Percentiles rank a stretch among this genome's conserved stretches.
These are phyloP conservation scores for Apostichopus parvimensis DNA, from an alignment of 35 echinoderm and acorn worm genomes.

Conservation along the genomic window DNA sequence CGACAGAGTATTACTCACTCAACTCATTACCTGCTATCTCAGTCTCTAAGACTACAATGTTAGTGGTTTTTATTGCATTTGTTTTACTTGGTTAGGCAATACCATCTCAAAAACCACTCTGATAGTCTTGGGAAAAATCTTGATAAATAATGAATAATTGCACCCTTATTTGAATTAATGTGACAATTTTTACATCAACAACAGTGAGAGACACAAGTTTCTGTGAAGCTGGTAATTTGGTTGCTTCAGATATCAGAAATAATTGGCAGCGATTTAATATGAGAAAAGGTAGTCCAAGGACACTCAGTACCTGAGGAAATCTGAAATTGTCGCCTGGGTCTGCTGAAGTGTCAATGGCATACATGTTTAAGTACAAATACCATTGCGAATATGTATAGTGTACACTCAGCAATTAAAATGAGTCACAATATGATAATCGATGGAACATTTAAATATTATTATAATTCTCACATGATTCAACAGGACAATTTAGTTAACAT, in stretches of 20 bases:
- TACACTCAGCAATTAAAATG: no score
- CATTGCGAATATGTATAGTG: no score
- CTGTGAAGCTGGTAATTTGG: background rate
- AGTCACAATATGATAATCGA: no score
- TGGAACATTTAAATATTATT: no score
- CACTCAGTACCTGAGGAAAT: background rate
- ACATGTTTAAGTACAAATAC: no score
- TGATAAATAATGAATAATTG: background rate
- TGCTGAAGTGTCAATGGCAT: background rate
- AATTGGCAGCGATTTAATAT: background rate
- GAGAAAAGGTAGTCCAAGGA: background rate
- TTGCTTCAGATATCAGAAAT: background rate
- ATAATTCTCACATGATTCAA: no score
- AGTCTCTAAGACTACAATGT: background rate
- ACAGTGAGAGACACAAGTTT: background rate
- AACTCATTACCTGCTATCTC: constrained; percentile 19
- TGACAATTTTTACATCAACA: background rate
- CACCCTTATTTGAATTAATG: background rate
- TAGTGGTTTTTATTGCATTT: background rate
- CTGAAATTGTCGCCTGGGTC: background rate
- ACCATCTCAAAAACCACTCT: background rate
- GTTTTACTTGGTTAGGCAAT: background rate
- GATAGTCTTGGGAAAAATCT: background rate
- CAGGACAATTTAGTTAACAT: no score
- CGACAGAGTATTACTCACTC: constrained; percentile 24